Conservation (phyloP, 2,113 vertebrate species). For the Dascyllus trimaculatus region DNA sequence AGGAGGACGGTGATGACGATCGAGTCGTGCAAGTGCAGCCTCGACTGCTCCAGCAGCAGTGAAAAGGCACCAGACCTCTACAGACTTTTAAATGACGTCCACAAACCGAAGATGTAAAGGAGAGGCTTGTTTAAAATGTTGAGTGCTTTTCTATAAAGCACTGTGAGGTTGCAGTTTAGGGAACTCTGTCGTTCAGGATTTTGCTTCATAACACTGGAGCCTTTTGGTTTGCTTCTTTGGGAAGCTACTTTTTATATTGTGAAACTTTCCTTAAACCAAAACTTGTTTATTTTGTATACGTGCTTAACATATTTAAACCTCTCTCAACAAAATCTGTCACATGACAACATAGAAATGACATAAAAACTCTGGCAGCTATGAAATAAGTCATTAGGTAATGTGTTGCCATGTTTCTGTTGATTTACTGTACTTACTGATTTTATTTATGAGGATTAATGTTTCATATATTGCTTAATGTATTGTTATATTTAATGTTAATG, state of each 20-base stretch:
- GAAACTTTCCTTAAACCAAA: constrained; percentile 40
- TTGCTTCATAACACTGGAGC: constrained; percentile 96
- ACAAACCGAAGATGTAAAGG: constrained; percentile 77
- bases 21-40: constrained; percentile 91
- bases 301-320: constrained; percentile 26
- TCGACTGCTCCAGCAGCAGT: constrained; percentile 84
- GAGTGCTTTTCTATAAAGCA: not conserved
- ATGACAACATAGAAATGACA: constrained; percentile 84
- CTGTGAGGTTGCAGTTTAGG: constrained; percentile 5
- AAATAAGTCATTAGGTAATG: constrained; percentile 56
- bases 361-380: constrained; percentile 88
- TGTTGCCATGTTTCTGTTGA: constrained; percentile 27
- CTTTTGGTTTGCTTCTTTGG: constrained; percentile 90
- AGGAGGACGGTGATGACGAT: constrained; percentile 94
- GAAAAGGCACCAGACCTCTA: constrained; percentile 83
- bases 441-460: constrained; percentile 32
- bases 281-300: constrained; percentile 18
- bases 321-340: constrained; percentile 74
- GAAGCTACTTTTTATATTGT: constrained; percentile 86
- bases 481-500: not conserved
- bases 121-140: not conserved
- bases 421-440: constrained; percentile 11
- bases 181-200: constrained; percentile 29
- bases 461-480: constrained; percentile 13
- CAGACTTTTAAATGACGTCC: constrained; percentile 89